Conservation (phyloP, 2,113 vertebrate genomes). For the Diadophis punctatus region DNA sequence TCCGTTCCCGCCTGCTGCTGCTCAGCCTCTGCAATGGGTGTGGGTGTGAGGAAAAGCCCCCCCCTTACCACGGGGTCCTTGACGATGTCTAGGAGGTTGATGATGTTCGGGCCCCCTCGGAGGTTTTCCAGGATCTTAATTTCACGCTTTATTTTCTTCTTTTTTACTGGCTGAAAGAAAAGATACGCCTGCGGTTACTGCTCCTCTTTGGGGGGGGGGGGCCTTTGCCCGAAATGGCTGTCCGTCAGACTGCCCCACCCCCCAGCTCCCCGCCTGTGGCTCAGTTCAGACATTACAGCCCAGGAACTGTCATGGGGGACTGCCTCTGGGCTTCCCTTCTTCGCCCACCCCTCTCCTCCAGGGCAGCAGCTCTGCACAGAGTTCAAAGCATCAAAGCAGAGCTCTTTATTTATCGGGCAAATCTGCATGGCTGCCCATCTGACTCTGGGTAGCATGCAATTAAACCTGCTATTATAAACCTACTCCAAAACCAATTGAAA, state of each 20-base stretch:
- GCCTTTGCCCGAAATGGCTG: not conserved
- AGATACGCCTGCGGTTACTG: fast-evolving
- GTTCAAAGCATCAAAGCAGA: not conserved
- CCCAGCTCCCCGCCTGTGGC: not conserved
- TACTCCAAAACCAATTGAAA: not conserved
- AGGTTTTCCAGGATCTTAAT: conserved; percentile 87
- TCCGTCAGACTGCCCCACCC: not conserved
- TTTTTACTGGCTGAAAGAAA: conserved; percentile 77
- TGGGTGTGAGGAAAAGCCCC: not conserved
- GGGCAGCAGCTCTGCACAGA: not conserved
- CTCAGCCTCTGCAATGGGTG: not conserved
- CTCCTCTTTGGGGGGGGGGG: fast-evolving
- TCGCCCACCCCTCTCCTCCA: not conserved
- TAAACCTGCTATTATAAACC: not conserved
- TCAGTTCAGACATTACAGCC: not conserved
- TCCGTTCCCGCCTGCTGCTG: too few relatives aligned
- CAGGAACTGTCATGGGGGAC: not conserved
- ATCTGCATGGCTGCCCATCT: not conserved
- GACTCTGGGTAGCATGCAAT: too few relatives aligned
- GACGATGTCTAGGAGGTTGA: conserved; percentile 83
- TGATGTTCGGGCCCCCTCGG: conserved; percentile 83
- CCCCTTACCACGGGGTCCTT: conserved; percentile 82
- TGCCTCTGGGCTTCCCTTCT: not conserved
- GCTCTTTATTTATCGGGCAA: not conserved
- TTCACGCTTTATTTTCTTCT: conserved; percentile 89